phyloP scores from a whole-genome alignment of 2,888 invertebrate species.

The Melangyna quadrimaculata region DNA sequence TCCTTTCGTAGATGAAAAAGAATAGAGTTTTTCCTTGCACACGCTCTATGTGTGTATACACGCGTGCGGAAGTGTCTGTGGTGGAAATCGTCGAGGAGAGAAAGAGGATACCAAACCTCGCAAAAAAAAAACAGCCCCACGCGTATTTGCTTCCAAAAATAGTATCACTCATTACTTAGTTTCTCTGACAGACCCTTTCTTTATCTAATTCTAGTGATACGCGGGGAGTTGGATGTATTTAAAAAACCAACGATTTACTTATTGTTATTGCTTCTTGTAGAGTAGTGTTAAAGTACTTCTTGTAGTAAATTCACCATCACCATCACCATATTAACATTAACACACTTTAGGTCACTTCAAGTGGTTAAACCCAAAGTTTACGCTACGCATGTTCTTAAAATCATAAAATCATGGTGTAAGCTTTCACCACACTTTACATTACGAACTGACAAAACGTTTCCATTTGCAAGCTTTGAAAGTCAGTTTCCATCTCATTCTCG shows the following conservation, averaged over 20 bases:
- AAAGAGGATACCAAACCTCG: slow-evolving; percentile 35
- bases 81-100: slow-evolving; percentile 47
- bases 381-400: slow-evolving; percentile 9
- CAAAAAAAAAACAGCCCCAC: slow-evolving; percentile 11
- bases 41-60: slow-evolving; percentile 42
- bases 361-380: slow-evolving; percentile 1
- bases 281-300: slow-evolving; percentile 49
- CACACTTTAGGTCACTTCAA: slow-evolving; percentile 20
- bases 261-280: slow-evolving; percentile 28
- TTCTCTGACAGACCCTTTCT: neutral
- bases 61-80: slow-evolving; percentile 42
- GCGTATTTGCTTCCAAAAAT: slow-evolving; percentile 17
- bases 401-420: neutral
- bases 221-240: neutral
- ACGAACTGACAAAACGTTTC: neutral
- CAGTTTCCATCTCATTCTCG: neutral
- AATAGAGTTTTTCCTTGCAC: slow-evolving; percentile 35
- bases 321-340: slow-evolving; percentile 1
- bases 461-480: neutral
- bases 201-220: neutral
- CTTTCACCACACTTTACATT: slow-evolving; percentile 21
- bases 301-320: slow-evolving; percentile 22
- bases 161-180: neutral
- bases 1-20: slow-evolving; percentile 13
- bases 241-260: slow-evolving; percentile 27